Evolutionary conservation across 2,797 vertebrate species (phyloP).

Genomic region (Cirrhinus molitorella): DNA sequence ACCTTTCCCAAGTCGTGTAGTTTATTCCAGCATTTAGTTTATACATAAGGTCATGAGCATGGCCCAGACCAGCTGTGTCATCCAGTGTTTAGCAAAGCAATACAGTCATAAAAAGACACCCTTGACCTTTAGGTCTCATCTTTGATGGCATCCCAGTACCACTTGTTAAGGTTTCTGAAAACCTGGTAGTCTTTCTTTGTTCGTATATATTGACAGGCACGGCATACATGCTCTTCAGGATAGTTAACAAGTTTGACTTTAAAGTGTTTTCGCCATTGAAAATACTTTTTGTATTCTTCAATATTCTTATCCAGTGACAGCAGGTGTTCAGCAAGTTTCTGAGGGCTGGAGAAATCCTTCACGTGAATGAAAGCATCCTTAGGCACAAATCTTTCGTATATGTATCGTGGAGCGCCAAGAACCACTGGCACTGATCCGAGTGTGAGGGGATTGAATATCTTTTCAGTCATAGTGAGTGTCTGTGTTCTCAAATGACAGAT

Average conservation of each 20-base stretch:
- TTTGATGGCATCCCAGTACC: slow-evolving; percentile 38
- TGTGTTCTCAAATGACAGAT: slow-evolving; percentile 49
- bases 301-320: slow-evolving; percentile 19
- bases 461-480: slow-evolving; percentile 27
- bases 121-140: neutral
- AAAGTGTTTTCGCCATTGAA: slow-evolving; percentile 34
- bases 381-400: slow-evolving; percentile 33
- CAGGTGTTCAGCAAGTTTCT: slow-evolving; percentile 41
- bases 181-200: slow-evolving; percentile 56
- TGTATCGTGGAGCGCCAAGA: slow-evolving; percentile 31
- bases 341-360: slow-evolving; percentile 38
- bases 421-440: slow-evolving; percentile 41
- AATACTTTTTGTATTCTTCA: slow-evolving; percentile 49
- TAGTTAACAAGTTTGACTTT: slow-evolving; percentile 17
- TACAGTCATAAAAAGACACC: neutral
- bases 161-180: slow-evolving; percentile 47
- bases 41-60: neutral
- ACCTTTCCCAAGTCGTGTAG: neutral
- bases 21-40: neutral
- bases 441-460: slow-evolving; percentile 41
- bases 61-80: neutral
- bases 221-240: slow-evolving; percentile 34
- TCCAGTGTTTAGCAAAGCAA: neutral
- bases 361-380: slow-evolving; percentile 52
- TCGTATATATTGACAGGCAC: slow-evolving; percentile 39